Base-by-base conservation (phyloP, 2,888 invertebrate species). In the Pogonocherus hispidulus region DNA sequence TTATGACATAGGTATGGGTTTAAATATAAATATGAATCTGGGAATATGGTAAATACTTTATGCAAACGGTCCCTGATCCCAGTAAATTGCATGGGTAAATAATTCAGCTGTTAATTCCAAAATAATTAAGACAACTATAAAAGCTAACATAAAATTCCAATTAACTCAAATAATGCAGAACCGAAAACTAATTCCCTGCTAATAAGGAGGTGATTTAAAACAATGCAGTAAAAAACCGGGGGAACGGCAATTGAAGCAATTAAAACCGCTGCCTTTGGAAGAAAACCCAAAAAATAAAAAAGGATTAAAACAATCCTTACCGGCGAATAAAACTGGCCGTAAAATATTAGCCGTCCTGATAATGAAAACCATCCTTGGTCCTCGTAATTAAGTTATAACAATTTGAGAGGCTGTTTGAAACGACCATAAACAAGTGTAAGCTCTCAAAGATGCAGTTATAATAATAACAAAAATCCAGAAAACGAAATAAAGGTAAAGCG, bases 381-480 rank as follows among this genome's bases (percentile, higher is more conserved):
- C 78, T 74, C 74, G 72, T 82, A 84, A 84, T 84, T 84, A 83
- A 84, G 83, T 81, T 83, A 84, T 83, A 84, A 83, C 84, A 84
- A 84, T 83, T 83, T 83, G 79, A 82, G 80, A 80, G 81, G 79
- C 79, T 79, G 79, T 79, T 83, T 83, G 81, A 82, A 83, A 82
- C 78, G 81, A 79, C 82, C 81, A 82, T 83, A 84, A 84, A 84
- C 81, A 82, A 82, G 81, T 84, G 84, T 84, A 84, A 84, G 83
- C 82, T 82, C 82, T 83, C 80, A 81, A 80, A 80, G 79, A 80
- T 76, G 80, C 79, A 81, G 81, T 84, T 83, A 82, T 80, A 82
- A 80, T 82, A 82, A 83, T 81, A 82, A 82, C 78, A 81, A 82
- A 82, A 82, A 81, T 82, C 79, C 78, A 76, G 79, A 82, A 82